phyloP scores from a whole-genome alignment of 2,888 invertebrate species.

The Tryphoninae sp. region DNA sequence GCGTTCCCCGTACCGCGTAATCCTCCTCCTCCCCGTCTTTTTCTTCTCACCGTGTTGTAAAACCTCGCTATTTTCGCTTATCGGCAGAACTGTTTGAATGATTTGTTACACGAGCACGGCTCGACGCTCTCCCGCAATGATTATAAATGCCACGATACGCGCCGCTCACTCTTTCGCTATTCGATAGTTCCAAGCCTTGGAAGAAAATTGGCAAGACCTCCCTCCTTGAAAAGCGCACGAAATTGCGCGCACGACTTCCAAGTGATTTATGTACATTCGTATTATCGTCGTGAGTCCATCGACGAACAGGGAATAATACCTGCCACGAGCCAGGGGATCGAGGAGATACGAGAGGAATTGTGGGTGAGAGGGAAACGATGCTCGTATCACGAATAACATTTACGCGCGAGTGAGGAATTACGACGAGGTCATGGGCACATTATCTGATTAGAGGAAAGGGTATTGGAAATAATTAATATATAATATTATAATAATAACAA shows the following conservation, averaged over 20 bases:
- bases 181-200: constrained; percentile 54
- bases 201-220: constrained; percentile 59
- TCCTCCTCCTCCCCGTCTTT: too few species aligned
- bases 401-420: constrained; percentile 15
- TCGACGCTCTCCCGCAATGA: constrained; percentile 12
- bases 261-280: constrained; percentile 63
- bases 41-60: not conserved
- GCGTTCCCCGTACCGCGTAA: too few species aligned
- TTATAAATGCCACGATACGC: constrained; percentile 4
- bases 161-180: constrained; percentile 36
- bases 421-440: constrained; percentile 31
- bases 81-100: not conserved
- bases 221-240: constrained; percentile 32
- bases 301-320: constrained; percentile 44
- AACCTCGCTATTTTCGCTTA: not conserved
- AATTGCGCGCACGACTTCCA: constrained; percentile 38
- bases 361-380: not conserved
- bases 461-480: constrained; percentile 77
- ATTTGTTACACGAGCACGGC: not conserved
- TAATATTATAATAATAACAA: constrained; percentile 79
- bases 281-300: constrained; percentile 47
- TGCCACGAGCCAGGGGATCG: constrained; percentile 39
- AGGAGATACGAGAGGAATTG: not conserved
- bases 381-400: constrained; percentile 25
- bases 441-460: constrained; percentile 64